Evolutionary conservation across 2,888 invertebrate species (phyloP), one percentile per base, ranked within the genome.

Genomic region (Pedicia rivosa): DNA sequence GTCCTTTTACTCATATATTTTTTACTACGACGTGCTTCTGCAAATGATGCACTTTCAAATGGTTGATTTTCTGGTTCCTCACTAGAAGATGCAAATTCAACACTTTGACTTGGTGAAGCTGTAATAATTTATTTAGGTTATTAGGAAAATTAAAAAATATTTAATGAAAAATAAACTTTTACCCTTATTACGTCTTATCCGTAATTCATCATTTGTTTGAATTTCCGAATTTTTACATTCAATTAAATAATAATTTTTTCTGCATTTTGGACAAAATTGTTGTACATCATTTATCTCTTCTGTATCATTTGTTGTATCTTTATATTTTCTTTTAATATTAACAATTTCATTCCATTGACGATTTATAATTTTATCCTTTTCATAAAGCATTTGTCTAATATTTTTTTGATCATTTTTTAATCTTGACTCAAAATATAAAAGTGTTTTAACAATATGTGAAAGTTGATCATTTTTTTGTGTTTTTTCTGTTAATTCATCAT

Each of bases 1-100:
- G 60, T 60, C 28, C 58, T 51, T 44, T 61, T 60, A 47, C 60
- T 61, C n/a, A 59, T 61, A 39, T 61, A 61, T 25, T 58, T 57
- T 40, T 57, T 56, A 45, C 61, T 60, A 38, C 59, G 55, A 39
- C 61, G 50, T 40, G 59, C 58, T 44, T 56, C 59, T 40, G 55
- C 54, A 48, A 60, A 60, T 42, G 60, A 36, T 20, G 20, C 5
- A 20, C 8, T 20, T 33, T 33, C 12, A 27, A 32, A 34, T 20
- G 26, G 10, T 22, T 13, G 27, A 34, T 17, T 10, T 50, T 35
- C 35, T 40, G 59, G 58, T 44, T 59, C 60, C 50, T 61, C 61
- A 50, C 60, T 59, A 41, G 60, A 59, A 42, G 61, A 59, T 47
- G 53, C 47, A 39, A 50, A 52, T 46, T 59, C 59, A 36, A 50